These are phyloP conservation scores for Rousettus leschenaultii DNA, from an alignment of 2,113 vertebrate species.

Conservation along the genomic window DNA sequence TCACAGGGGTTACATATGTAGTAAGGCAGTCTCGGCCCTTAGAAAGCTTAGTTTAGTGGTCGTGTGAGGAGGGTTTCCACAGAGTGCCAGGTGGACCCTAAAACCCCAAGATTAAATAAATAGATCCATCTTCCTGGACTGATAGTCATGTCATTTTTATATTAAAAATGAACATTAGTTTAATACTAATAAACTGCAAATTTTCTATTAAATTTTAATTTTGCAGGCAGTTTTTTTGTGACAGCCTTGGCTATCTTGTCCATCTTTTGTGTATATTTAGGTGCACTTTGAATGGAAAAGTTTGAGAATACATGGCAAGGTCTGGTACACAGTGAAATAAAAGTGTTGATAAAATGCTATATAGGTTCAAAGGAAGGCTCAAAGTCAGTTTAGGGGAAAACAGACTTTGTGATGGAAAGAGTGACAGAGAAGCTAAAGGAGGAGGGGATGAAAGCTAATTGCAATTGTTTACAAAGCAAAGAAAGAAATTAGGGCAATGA, in stretches of 20 bases:
- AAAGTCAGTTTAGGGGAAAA: not conserved
- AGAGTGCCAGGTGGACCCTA: not conserved
- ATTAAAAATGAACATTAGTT: not conserved
- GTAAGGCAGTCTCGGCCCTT: not conserved
- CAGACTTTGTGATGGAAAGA: not conserved
- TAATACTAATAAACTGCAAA: not conserved
- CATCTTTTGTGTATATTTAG: not conserved
- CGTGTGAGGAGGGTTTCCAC: not conserved
- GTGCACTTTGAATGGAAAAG: not conserved
- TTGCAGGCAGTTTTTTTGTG: not conserved
- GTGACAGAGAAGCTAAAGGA: constrained; percentile 5
- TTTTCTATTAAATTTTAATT: not conserved
- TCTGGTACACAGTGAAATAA: not conserved
- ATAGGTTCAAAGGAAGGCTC: not conserved
- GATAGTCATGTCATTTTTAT: not conserved
- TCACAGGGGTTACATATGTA: not conserved
- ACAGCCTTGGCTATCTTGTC: not conserved
- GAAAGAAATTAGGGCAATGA: not conserved
- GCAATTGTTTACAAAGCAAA: not conserved
- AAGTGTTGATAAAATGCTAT: not conserved
- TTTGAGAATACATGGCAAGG: not conserved
- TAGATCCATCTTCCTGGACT: not conserved
- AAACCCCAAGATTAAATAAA: not conserved
- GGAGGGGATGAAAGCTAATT: not conserved
- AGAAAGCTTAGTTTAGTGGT: not conserved